phyloP scores from a whole-genome alignment of 2,888 invertebrate genomes.

The Busseola fusca region DNA sequence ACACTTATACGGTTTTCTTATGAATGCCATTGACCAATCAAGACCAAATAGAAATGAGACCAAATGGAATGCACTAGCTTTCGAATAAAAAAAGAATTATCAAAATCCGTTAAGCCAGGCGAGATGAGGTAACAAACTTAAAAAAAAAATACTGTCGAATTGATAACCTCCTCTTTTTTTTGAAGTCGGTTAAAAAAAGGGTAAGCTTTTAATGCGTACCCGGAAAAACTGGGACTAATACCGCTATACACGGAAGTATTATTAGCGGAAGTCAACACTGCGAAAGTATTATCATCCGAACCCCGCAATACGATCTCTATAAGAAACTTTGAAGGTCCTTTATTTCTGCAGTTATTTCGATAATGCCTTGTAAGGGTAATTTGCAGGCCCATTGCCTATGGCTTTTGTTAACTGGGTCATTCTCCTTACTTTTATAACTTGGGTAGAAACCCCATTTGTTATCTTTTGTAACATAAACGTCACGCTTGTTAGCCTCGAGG shows the following conservation, averaged over 20 bases:
- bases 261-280: slow-evolving; percentile 35
- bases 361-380: slow-evolving; percentile 42
- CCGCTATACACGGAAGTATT: slow-evolving; percentile 22
- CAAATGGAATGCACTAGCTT: no score
- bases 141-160: no score
- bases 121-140: no score
- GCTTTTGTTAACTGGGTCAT: slow-evolving; percentile 39
- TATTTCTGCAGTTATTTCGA: slow-evolving; percentile 45
- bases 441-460: slow-evolving; percentile 43
- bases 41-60: no score
- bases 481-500: slow-evolving; percentile 22
- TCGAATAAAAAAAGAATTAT: no score
- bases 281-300: slow-evolving; percentile 12
- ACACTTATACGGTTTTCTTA: no score
- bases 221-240: slow-evolving; percentile 12
- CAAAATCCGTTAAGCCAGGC: no score
- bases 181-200: no score
- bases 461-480: slow-evolving; percentile 50
- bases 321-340: slow-evolving; percentile 38
- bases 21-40: no score
- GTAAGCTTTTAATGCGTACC: not conserved
- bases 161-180: no score
- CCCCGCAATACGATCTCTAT: slow-evolving; percentile 30
- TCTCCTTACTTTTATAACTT: slow-evolving; percentile 45
- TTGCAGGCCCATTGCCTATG: slow-evolving; percentile 45